Conservation (phyloP, 2,113 vertebrate genomes). For the Bujurquina vittata region DNA sequence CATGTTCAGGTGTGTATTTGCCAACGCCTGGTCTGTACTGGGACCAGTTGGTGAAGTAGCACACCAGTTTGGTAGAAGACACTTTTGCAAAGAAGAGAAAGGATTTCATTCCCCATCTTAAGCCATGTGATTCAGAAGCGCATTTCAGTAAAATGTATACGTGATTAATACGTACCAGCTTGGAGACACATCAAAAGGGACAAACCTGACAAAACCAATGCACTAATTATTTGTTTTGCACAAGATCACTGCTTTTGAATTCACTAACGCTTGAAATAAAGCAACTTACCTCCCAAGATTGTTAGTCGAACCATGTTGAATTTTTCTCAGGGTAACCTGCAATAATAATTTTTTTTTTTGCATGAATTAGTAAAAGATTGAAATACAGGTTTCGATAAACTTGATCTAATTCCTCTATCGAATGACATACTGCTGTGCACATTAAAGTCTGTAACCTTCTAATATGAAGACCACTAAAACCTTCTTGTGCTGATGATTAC, state of each 20-base stretch:
- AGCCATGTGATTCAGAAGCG: not conserved
- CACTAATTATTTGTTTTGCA: not conserved
- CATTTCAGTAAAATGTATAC: not conserved
- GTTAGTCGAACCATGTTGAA: conserved; percentile 56
- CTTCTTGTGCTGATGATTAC: not conserved
- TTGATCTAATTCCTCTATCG: not conserved
- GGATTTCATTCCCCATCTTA: not conserved
- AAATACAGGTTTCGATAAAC: not conserved
- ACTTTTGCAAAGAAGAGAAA: conserved; percentile 56
- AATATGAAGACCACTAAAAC: not conserved
- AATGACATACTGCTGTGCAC: not conserved
- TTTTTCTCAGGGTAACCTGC: not conserved
- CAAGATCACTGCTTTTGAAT: not conserved
- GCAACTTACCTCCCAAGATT: conserved; percentile 54
- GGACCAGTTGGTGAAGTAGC: conserved; percentile 90
- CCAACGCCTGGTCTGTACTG: conserved; percentile 82
- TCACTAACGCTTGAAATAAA: not conserved
- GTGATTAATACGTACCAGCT: conserved; percentile 60
- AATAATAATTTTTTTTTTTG: too few species aligned
- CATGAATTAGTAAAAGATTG: not conserved
- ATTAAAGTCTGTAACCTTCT: not conserved
- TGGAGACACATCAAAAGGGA: conserved; percentile 65
- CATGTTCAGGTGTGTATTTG: conserved; percentile 71
- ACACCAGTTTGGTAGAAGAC: conserved; percentile 82
- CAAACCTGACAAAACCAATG: conserved; percentile 53